Percentiles rank a stretch among this genome's conserved stretches.
These are phyloP conservation scores for Drosophila rubida DNA, from an alignment of 2,888 invertebrate genomes.

Conservation along the genomic window DNA sequence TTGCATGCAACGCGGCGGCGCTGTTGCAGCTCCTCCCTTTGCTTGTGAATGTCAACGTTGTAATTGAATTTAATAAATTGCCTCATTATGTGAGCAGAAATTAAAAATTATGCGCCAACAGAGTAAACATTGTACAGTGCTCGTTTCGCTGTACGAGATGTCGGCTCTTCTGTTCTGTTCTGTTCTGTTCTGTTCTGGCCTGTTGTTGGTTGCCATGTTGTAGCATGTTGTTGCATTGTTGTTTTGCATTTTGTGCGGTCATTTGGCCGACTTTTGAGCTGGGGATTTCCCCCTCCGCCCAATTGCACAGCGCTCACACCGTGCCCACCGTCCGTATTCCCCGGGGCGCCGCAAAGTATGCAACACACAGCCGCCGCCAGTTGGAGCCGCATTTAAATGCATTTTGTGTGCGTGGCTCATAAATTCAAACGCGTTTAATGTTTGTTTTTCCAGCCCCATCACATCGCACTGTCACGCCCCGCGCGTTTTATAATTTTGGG, in stretches of 20 bases:
- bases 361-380: constrained; percentile 32
- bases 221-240: constrained; percentile 42
- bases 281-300: constrained; percentile 12
- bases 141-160: constrained; percentile 34
- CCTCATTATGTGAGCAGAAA: constrained; percentile 83
- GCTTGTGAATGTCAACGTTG: constrained; percentile 82
- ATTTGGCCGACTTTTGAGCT: constrained; percentile 61
- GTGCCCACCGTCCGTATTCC: not conserved
- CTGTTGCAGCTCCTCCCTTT: constrained; percentile 7
- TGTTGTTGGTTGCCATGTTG: constrained; percentile 45
- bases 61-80: constrained; percentile 85
- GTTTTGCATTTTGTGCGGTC: constrained; percentile 74
- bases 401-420: constrained; percentile 73
- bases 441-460: constrained; percentile 57
- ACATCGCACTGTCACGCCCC: constrained; percentile 22
- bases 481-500: constrained; percentile 54
- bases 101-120: constrained; percentile 68
- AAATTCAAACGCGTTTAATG: constrained; percentile 76
- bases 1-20: not conserved
- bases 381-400: constrained; percentile 73
- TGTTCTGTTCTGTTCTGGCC: constrained; percentile 2
- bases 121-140: constrained; percentile 40
- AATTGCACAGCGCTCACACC: constrained; percentile 11
- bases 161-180: constrained; percentile 26
- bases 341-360: constrained; percentile 42